Evolutionary conservation across 2,113 vertebrate genomes (phyloP).

Genomic region (Carassius carassius): DNA sequence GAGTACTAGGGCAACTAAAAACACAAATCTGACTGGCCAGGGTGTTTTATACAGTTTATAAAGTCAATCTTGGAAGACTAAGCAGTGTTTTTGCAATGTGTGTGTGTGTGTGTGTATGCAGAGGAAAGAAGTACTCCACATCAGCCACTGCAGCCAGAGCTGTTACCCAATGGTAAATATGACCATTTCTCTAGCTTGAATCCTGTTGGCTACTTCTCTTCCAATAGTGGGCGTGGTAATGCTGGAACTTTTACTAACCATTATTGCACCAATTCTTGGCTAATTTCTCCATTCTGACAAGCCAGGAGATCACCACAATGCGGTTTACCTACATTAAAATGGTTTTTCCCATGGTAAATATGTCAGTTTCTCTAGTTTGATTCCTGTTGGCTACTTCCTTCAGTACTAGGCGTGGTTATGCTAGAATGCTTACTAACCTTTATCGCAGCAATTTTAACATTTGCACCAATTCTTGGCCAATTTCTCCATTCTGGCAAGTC

Average conservation of each 20-base stretch:
- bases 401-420: too few species aligned
- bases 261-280: background rate
- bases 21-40: constrained; percentile 20
- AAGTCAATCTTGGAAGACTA: constrained; percentile 45
- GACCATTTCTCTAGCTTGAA: constrained; percentile 63
- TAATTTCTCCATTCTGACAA: too few species aligned
- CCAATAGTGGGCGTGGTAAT: constrained; percentile 21
- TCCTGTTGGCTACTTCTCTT: constrained; percentile 66
- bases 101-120: constrained; percentile 70
- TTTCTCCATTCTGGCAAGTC: too few species aligned
- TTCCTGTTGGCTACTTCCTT: constrained; percentile 25
- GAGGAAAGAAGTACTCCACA: constrained; percentile 87
- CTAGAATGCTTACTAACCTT: too few species aligned
- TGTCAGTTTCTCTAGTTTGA: too few species aligned
- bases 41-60: constrained; percentile 12
- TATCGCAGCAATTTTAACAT: too few species aligned
- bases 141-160: constrained; percentile 83
- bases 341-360: too few species aligned
- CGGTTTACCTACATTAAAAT: too few species aligned
- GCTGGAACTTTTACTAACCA: constrained; percentile 40
- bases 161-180: constrained; percentile 94
- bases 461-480: too few species aligned
- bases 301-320: too few species aligned
- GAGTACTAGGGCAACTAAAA: background rate
- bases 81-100: constrained; percentile 52